Evolutionary conservation across 2,113 vertebrate genomes (phyloP).

Genomic region (Hyla sarda): DNA sequence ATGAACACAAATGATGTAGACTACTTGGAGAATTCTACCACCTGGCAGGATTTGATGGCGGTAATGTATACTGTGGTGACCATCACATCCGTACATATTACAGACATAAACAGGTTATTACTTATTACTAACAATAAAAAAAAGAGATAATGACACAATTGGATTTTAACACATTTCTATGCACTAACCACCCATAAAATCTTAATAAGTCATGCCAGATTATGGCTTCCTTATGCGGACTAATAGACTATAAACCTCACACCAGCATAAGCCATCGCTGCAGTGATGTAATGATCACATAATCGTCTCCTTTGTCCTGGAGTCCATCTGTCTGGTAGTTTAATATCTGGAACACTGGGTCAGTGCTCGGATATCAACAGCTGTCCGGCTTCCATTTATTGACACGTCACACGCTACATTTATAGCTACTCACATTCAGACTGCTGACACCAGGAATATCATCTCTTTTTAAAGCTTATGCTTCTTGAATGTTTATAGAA

Average conservation of each 20-base stretch:
- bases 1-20: neutral
- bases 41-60: neutral
- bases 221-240: neutral
- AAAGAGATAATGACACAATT: neutral
- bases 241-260: neutral
- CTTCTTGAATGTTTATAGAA: neutral
- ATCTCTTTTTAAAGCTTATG: neutral
- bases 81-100: neutral
- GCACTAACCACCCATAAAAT: neutral
- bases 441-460: neutral
- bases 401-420: neutral
- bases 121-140: accelerated
- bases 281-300: conserved; percentile 16
- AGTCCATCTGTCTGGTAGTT: conserved; percentile 8
- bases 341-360: conserved; percentile 20
- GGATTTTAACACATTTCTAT: neutral
- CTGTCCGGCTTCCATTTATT: conserved; percentile 1
- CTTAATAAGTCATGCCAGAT: neutral
- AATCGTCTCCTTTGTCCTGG: conserved; percentile 17
- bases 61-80: neutral
- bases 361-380: conserved; percentile 11
- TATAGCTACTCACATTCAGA: neutral
- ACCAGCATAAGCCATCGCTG: too few relatives aligned
- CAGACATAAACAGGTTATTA: neutral
- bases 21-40: too few relatives aligned